Conservation (phyloP, 2,113 vertebrate species). For the Pionites leucogaster region DNA sequence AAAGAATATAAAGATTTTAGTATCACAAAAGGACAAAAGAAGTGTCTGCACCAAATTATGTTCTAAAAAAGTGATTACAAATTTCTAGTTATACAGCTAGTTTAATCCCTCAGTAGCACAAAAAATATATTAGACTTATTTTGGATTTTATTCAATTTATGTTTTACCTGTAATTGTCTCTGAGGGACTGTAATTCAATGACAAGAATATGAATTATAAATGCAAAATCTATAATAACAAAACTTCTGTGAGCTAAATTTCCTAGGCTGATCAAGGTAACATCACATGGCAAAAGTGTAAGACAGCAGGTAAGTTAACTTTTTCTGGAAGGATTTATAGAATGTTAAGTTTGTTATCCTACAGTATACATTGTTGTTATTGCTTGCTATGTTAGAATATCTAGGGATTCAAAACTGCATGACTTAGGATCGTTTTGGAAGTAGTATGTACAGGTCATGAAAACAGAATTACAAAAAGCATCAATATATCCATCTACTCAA, state of each 20-base stretch:
- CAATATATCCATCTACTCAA: background rate
- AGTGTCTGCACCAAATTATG: background rate
- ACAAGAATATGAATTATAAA: conserved; percentile 27
- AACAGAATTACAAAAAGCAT: background rate
- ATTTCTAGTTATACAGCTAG: background rate
- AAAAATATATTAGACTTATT: background rate
- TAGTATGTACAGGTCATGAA: background rate
- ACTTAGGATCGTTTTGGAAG: background rate
- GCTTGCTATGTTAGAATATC: background rate
- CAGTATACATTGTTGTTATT: background rate
- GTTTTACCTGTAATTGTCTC: conserved; percentile 2
- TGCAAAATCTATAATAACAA: background rate
- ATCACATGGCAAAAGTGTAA: background rate
- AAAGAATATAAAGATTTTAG: background rate
- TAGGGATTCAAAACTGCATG: background rate
- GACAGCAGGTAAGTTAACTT: background rate
- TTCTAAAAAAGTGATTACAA: background rate
- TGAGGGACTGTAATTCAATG: background rate
- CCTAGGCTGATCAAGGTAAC: background rate
- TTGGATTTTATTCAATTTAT: background rate
- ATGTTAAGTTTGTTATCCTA: background rate
- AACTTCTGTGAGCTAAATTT: background rate
- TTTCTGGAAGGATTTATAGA: background rate
- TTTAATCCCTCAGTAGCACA: background rate
- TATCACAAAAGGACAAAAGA: background rate